Evolutionary conservation across 2,797 vertebrate genomes (phyloP).

Genomic region (Tapera naevia): DNA sequence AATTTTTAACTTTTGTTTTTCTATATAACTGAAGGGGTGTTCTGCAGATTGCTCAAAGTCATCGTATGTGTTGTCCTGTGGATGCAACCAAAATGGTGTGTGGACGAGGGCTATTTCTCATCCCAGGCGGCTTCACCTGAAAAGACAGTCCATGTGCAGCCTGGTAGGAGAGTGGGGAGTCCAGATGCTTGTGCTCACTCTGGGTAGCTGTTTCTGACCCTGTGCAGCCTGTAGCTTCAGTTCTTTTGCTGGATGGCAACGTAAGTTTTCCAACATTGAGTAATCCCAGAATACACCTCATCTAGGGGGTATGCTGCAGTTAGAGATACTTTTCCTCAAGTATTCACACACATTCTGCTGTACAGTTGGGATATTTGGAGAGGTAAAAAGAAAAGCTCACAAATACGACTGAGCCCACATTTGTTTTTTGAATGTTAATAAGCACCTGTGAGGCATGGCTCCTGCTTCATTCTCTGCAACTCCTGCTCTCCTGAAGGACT

Average conservation of each 20-base stretch:
- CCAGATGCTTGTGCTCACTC: not conserved
- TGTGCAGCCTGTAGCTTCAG: fast-evolving
- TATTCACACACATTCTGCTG: not conserved
- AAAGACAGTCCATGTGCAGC: not conserved
- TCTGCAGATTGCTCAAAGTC: not conserved
- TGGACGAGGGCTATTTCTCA: not conserved
- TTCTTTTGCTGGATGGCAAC: not conserved
- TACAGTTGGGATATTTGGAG: conserved; percentile 44
- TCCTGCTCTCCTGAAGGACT: not conserved
- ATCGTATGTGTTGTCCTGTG: not conserved
- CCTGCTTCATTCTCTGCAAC: not conserved
- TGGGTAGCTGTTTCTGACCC: not conserved
- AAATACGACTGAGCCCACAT: not conserved
- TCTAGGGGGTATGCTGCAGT: not conserved
- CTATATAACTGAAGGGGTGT: not conserved
- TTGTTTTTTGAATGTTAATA: conserved; percentile 39
- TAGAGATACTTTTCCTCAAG: conserved; percentile 17
- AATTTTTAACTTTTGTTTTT: not conserved
- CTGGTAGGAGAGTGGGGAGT: fast-evolving
- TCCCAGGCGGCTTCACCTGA: not conserved
- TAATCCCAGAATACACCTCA: not conserved
- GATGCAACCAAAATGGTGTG: not conserved
- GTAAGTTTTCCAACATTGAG: not conserved
- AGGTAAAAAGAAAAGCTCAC: conserved; percentile 43
- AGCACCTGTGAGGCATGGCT: not conserved